Base-by-base conservation (phyloP, 2,888 invertebrate genomes). In the Lobophora halterata region DNA sequence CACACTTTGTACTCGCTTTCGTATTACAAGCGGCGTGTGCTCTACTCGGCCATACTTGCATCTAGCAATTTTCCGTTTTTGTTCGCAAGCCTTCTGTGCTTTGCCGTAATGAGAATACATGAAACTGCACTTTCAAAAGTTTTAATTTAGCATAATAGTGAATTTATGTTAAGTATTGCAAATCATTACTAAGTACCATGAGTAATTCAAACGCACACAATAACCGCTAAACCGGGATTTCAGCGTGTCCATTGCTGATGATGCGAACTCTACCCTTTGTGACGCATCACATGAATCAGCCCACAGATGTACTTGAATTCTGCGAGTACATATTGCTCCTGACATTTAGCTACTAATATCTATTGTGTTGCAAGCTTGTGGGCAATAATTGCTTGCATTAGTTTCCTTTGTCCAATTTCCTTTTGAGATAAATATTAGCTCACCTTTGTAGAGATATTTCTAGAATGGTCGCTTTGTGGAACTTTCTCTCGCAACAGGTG, bases 1-100 rank as follows among this genome's bases (percentile, higher is more conserved):
- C 81, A 79, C 61, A 71, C 68, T 73, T 78, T 62, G 62, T 69
- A 67, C 67, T 74, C 61, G 73, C 77, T 82, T 80, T 80, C 77
- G 61, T 72, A 71, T 72, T 60, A 55, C 59, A 60, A 55, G 56
- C 59, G 51, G 49, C 52, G 55, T 52, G 46, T 55, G 51, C 47
- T 51, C 54, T 44, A 52, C 52, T 44, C 46, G 48, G 24, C 45
- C 47, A 45, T 46, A 39, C 46, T 49, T 44, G 44, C 40, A 47
- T 43, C 24, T 7, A 45, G 31, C 38, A 35, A 40, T 48, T 41
- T 47, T 29, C 38, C 43, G 28, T 42, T 37, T 38, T 35, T 38
- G 36, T 33, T 41, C 36, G 28, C 10, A 12, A 14, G 31, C 29
- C 25, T 38, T 31, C 34, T 39, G 30, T n/a, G 34, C 27, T 30